Evolutionary conservation across 2,888 invertebrate genomes (phyloP).

Genomic region (Agrilus mali): DNA sequence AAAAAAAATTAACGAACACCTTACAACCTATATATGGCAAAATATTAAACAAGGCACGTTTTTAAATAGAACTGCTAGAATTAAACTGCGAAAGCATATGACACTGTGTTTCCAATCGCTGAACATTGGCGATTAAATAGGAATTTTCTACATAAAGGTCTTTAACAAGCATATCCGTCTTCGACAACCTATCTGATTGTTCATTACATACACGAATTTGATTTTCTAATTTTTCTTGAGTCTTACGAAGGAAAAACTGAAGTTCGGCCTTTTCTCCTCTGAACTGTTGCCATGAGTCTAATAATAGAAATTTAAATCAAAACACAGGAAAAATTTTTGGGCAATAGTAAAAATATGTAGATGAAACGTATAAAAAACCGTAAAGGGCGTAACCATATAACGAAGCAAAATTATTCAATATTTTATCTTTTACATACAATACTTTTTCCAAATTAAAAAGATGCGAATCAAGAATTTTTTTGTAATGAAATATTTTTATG

Average conservation of each 20-base stretch:
- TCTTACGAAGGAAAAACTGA: constrained; percentile 38
- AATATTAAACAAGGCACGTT: not conserved
- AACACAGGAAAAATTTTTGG: too few species aligned
- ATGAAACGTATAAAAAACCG: not conserved
- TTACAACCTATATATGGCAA: constrained; percentile 8
- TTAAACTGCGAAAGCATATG: constrained; percentile 36
- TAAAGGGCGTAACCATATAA: too few species aligned
- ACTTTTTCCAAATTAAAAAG: too few species aligned
- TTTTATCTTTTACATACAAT: too few species aligned
- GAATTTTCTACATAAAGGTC: constrained; percentile 79
- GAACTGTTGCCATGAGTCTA: constrained; percentile 44
- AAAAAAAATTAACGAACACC: constrained; percentile 1
- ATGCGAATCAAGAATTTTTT: too few species aligned
- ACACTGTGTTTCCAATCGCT: constrained; percentile 43
- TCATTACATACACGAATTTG: constrained; percentile 41
- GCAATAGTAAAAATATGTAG: not conserved
- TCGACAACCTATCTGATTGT: constrained; percentile 54
- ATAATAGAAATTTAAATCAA: constrained; percentile 10
- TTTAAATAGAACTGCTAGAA: constrained; percentile 28
- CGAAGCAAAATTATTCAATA: too few species aligned
- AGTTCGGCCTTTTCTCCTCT: constrained; percentile 41
- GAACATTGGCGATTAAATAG: constrained; percentile 53
- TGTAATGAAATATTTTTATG: too few species aligned
- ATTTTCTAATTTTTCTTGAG: constrained; percentile 42
- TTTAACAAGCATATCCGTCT: constrained; percentile 64